These are phyloP conservation scores for Colius striatus DNA, from an alignment of 2,113 vertebrate genomes.

Conservation along the genomic window DNA sequence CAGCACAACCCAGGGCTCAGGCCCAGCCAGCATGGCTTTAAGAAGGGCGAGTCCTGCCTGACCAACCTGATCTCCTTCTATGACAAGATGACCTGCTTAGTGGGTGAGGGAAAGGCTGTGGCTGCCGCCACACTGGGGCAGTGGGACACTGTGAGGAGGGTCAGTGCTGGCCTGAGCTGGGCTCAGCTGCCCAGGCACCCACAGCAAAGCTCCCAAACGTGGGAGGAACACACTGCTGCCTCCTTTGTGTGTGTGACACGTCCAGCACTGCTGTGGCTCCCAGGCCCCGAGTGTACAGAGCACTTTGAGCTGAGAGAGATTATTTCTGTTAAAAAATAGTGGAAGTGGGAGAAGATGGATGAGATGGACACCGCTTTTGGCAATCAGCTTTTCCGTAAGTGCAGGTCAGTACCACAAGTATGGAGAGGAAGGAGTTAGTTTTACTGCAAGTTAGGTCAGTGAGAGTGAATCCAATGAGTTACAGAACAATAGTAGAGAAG, in stretches of 20 bases:
- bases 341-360: neutral
- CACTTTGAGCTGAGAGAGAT: accelerated
- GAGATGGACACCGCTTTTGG: neutral
- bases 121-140: too few relatives aligned
- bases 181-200: too few relatives aligned
- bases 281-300: accelerated
- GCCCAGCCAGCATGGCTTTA: too few relatives aligned
- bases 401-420: neutral
- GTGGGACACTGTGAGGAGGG: too few relatives aligned
- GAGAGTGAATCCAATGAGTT: neutral
- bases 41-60: neutral
- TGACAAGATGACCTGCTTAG: neutral
- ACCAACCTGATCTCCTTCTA: neutral
- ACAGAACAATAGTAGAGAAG: neutral
- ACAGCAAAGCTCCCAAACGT: accelerated
- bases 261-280: neutral
- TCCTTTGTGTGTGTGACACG: accelerated
- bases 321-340: accelerated
- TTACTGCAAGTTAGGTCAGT: neutral
- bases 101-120: neutral
- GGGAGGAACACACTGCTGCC: accelerated
- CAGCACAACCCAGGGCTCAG: too few relatives aligned
- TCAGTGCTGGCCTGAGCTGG: too few relatives aligned
- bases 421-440: neutral
- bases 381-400: neutral